These are phyloP conservation scores for Psylliodes chrysocephalus DNA, from an alignment of 2,888 invertebrate species.

Conservation along the genomic window DNA sequence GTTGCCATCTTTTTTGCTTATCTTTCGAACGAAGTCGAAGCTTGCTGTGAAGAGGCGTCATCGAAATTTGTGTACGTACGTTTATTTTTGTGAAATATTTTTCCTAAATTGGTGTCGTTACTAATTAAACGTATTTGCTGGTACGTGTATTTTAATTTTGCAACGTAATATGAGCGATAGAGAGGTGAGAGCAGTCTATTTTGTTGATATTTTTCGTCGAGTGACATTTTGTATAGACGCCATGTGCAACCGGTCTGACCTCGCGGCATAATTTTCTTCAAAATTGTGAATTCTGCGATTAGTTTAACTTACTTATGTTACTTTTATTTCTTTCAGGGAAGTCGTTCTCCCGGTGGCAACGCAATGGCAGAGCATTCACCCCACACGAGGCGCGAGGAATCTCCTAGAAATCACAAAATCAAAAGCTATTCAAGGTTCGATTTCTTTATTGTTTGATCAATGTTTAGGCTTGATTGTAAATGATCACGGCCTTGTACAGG, in stretches of 20 bases:
- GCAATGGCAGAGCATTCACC: constrained; percentile 60
- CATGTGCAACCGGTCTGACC: constrained; percentile 27
- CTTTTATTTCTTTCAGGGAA: constrained; percentile 54
- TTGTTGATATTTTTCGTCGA: constrained; percentile 10
- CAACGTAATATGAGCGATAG: constrained; percentile 32
- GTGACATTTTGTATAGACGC: constrained; percentile 20
- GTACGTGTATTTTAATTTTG: constrained; percentile 1
- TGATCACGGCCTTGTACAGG: not conserved
- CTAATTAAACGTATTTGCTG: not conserved
- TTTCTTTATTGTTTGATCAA: constrained; percentile 11
- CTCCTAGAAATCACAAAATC: constrained; percentile 61
- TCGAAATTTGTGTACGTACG: constrained; percentile 5
- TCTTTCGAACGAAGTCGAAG: constrained; percentile 1
- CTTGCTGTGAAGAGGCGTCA: constrained; percentile 4
- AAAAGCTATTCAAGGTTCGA: constrained; percentile 63
- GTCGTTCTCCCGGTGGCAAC: constrained; percentile 58
- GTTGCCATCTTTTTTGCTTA: not conserved
- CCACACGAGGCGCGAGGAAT: constrained; percentile 60
- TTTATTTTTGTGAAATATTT: constrained; percentile 3
- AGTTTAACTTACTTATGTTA: not conserved
- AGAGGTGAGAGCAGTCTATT: constrained; percentile 25
- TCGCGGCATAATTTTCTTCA: constrained; percentile 1
- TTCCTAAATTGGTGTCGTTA: not conserved
- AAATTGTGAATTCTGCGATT: constrained; percentile 5
- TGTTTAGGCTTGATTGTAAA: not conserved